A percentile compares a stretch with the other conserved stretches of the same genome.
phyloP scores from a whole-genome alignment of 2,797 vertebrate genomes.

The Poeciliopsis gracilis region DNA sequence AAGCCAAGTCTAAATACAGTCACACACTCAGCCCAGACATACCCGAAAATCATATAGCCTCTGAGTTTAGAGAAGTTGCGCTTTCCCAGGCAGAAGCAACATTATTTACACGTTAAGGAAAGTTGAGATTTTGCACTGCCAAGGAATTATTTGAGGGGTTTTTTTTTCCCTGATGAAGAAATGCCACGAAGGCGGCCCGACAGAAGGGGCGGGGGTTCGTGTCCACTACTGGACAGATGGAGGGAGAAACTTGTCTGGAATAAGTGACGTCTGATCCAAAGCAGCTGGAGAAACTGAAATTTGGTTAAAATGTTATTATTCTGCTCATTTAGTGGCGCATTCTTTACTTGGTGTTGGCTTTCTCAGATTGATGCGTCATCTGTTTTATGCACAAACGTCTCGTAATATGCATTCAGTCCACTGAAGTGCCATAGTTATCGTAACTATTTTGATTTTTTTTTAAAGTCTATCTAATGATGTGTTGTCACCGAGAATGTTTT shows the following conservation, averaged over 20 bases:
- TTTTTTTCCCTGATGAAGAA: conserved; percentile 49
- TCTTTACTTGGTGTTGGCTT: conserved; percentile 10
- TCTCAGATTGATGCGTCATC: background rate
- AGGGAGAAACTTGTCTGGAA: conserved; percentile 28
- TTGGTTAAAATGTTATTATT: conserved; percentile 19
- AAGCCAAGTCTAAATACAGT: conserved; percentile 19
- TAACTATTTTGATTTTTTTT: no score
- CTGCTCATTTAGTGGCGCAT: background rate
- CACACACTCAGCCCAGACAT: conserved; percentile 46
- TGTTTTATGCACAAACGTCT: background rate
- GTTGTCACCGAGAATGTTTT: background rate
- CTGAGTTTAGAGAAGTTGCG: conserved; percentile 41
- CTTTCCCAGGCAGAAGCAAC: conserved; percentile 46
- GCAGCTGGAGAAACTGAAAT: conserved; percentile 22
- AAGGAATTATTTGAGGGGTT: conserved; percentile 12
- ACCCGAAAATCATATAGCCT: conserved; percentile 52
- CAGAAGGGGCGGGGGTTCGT: conserved; percentile 13
- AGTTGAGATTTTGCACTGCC: background rate
- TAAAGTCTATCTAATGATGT: background rate
- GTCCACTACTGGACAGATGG: conserved; percentile 8
- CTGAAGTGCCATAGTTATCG: background rate
- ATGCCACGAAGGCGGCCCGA: conserved; percentile 40
- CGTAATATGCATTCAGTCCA: no score
- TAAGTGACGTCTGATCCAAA: conserved; percentile 22
- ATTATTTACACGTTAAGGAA: conserved; percentile 25